These are phyloP conservation scores for Phyllotreta striolata DNA, from an alignment of 2,888 invertebrate genomes.

Conservation along the genomic window DNA sequence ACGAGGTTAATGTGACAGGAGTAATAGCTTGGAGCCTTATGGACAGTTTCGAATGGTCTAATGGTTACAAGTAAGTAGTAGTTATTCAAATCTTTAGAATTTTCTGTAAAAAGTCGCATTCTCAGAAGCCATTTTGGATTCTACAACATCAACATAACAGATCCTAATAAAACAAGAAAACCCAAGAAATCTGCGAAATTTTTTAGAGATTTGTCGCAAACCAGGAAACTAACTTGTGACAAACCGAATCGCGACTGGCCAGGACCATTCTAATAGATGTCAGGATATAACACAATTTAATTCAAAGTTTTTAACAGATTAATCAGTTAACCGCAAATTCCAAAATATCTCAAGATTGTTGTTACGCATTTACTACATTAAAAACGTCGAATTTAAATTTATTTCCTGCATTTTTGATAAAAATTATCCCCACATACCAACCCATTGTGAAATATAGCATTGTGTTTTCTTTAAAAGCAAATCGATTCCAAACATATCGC, in stretches of 20 bases:
- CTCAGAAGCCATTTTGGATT: conserved; percentile 65
- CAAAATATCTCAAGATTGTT: too few species aligned
- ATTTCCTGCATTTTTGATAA: too few species aligned
- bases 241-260: not conserved
- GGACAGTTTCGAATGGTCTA: conserved; percentile 62
- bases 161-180: conserved; percentile 66
- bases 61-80: conserved; percentile 48
- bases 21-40: conserved; percentile 51
- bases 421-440: too few species aligned
- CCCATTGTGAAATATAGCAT: not conserved
- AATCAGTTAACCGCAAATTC: too few species aligned
- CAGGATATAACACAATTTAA: too few species aligned
- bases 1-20: conserved; percentile 57
- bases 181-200: conserved; percentile 69
- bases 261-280: too few species aligned
- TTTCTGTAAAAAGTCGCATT: not conserved
- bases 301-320: too few species aligned
- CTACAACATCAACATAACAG: conserved; percentile 71
- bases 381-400: too few species aligned
- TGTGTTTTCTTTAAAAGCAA: conserved; percentile 2
- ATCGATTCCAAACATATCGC: conserved; percentile 1
- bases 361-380: too few species aligned
- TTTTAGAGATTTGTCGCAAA: conserved; percentile 64
- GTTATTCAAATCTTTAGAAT: too few species aligned
- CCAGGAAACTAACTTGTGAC: conserved; percentile 31